Base-by-base conservation (phyloP, 2,797 vertebrate species). In the Passerculus sandwichensis region DNA sequence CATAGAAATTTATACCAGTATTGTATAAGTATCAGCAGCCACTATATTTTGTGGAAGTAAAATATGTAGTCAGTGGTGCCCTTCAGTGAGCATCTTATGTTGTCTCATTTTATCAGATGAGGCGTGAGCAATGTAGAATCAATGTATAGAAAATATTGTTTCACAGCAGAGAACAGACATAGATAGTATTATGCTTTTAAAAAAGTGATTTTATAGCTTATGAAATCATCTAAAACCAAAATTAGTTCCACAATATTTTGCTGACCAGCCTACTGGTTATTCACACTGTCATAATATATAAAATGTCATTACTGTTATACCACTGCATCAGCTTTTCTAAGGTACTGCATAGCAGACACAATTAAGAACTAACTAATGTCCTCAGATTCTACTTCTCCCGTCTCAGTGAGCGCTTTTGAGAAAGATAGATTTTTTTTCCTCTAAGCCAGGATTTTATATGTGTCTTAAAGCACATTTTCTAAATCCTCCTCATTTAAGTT, bases 281-380 rank as follows among this genome's bases (percentile, higher is more conserved):
- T 97, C 51, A 85, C 57, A 91, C 47, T 96, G 93, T 90, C 90
- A 93, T 78, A 94, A 94, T 92, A 67, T 67, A 96, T 95, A 96
- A 97, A 95, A 95, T 94, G 80, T 80, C 88, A 85, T 77, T 95
- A 57, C 64, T 93, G 27, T 96, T 60, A 85, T 90, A 96, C 36
- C 36, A 85, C 53, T 97, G 60, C 54, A 45, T 89, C 92, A 96
- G 82, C 87, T 97, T 94, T 96, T 96, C 82, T 89, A 87, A 96
- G 54, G 5, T 85, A 93, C 74, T 92, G 45, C 77, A 89, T 65
- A 95, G 66, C 62, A 96, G 94, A 96, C 40, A 89, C 65, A 97
- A 97, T 96, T 97, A 97, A 95, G 92, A 96, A 95, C 89, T 92
- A 94, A 70, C 36, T 93, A 94, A 94, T 91, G 45, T 72, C 42